Evolutionary conservation across 2,797 vertebrate species (phyloP), one percentile per base, ranked within the genome.

Genomic region (Anableps anableps): DNA sequence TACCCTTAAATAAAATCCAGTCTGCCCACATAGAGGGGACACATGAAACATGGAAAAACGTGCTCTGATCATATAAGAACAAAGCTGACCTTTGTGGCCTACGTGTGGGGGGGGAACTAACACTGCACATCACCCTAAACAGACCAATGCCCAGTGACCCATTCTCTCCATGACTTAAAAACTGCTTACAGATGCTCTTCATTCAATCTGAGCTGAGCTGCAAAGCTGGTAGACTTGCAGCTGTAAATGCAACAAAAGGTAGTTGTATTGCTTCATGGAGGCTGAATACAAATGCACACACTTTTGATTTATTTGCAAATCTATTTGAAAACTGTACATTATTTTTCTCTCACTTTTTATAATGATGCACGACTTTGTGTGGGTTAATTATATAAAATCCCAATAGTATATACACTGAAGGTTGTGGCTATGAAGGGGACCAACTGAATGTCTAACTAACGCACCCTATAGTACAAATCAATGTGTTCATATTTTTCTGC

Each of bases 401-500:
- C 53, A 55, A n/a, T 26, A n/a, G 23, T n/a, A 55, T n/a, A 14
- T 14, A 4, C 64, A 13, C 21, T 26, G 23, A n/a, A 70, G 66
- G 38, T 70, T 70, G 66, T 26, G 66, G 23, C 34, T 26, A 16
- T 62, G 4, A 70, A 43, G 38, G 26, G 38, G 23, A 64, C 60
- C n/a, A n/a, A 36, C 17, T 36, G 17, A 2, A 34, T 9, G 17
- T 64, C 31, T 36, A 7, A 70, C 23, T 43, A 16, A 21, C n/a
- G 11, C 66, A 41, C 23, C 36, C 21, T 11, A 74, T 81, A 77
- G 41, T 80, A 74, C 79, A 71, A 72, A 88, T 58, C 68, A 19
- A 58, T 62, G 85, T 60, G 82, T 76, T 76, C 68, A 64, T 3
- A 21, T 41, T 8, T 3, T 51, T 72, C 19, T 94, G 90, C 86